phyloP scores from a whole-genome alignment of 2,888 invertebrate genomes.

The Clusia tigrina region DNA sequence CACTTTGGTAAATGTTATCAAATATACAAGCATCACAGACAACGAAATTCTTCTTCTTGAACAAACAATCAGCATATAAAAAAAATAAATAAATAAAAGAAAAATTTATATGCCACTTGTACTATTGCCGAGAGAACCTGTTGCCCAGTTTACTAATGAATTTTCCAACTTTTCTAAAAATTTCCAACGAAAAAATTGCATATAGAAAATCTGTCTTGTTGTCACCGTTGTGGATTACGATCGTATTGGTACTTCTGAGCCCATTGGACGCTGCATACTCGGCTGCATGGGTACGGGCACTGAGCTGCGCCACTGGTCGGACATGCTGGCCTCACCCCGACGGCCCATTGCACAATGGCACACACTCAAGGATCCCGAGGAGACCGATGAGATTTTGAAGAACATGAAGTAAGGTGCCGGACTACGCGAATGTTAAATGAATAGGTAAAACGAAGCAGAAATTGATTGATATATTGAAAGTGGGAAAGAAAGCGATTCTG shows the following conservation, averaged over 20 bases:
- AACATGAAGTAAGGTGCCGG: conserved; percentile 59
- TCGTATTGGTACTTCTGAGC: conserved; percentile 99
- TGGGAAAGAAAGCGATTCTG: not conserved
- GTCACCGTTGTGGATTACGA: conserved; percentile 99
- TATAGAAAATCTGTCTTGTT: conserved; percentile 97
- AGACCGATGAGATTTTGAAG: conserved; percentile 67
- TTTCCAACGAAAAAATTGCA: conserved; percentile 25
- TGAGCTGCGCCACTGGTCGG: conserved; percentile 99
- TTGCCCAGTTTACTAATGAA: conserved; percentile 26
- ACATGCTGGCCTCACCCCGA: conserved; percentile 98
- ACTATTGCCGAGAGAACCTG: not conserved
- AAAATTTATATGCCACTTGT: not conserved
- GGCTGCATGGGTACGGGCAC: conserved; percentile 98
- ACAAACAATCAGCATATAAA: conserved; percentile 37
- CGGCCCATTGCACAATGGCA: conserved; percentile 99
- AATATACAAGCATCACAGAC: conserved; percentile 18
- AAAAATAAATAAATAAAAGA: conserved; percentile 19
- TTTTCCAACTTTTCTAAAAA: conserved; percentile 14
- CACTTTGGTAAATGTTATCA: too few relatives aligned
- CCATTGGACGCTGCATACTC: conserved; percentile 96
- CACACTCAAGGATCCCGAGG: conserved; percentile 97
- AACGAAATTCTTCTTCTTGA: conserved; percentile 44
- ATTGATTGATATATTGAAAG: conserved; percentile 26
- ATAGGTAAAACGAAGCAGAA: conserved; percentile 19
- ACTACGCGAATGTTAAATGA: conserved; percentile 44